Conservation (phyloP, 2,797 vertebrate species). For the Danio aesculapii region DNA sequence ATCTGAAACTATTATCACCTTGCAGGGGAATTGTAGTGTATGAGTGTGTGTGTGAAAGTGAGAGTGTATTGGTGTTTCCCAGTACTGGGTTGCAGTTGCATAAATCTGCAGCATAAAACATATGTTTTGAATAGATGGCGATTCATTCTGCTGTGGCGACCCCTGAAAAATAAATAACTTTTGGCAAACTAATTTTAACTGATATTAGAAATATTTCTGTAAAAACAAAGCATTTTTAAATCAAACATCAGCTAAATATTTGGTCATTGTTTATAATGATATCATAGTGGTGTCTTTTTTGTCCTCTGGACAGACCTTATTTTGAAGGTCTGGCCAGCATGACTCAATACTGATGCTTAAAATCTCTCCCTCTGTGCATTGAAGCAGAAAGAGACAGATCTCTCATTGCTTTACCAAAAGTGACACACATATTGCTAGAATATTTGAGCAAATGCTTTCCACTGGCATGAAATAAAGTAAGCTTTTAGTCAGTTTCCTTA, state of each 20-base stretch:
- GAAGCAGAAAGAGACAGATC: not conserved
- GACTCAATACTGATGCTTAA: not conserved
- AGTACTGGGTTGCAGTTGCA: no score
- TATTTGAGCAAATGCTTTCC: constrained; percentile 12
- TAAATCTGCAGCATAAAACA: no score
- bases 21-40: no score
- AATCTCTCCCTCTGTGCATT: not conserved
- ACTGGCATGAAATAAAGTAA: not conserved
- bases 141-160: no score
- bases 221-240: not conserved
- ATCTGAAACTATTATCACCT: no score
- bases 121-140: no score
- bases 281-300: not conserved
- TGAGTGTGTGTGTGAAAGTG: no score
- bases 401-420: not conserved
- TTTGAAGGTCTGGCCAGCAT: constrained; percentile 16
- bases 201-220: no score
- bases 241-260: not conserved
- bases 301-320: constrained; percentile 1
- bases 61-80: no score
- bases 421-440: not conserved
- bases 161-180: no score
- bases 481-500: constrained; percentile 1
- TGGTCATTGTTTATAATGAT: not conserved
- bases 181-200: no score